A percentile compares a stretch with the other conserved stretches of the same genome.
These are phyloP conservation scores for Heterochromis multidens DNA, from an alignment of 2,113 vertebrate genomes.

Conservation along the genomic window DNA sequence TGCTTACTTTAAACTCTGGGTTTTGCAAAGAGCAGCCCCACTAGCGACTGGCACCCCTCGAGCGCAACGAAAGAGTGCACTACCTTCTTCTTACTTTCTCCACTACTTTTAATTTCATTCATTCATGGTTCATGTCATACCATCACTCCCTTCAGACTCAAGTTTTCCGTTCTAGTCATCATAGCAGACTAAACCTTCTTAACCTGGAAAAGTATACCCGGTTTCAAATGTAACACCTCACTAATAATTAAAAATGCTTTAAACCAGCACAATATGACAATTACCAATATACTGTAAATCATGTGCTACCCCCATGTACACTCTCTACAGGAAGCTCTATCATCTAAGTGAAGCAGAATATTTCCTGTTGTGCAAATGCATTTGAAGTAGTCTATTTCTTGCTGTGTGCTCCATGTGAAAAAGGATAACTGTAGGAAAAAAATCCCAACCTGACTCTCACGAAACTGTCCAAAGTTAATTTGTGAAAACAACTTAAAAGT, in stretches of 20 bases:
- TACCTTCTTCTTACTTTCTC: not conserved
- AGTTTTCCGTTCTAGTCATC: not conserved
- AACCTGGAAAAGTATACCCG: not conserved
- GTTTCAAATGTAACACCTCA: not conserved
- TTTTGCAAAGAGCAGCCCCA: not conserved
- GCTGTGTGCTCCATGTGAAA: not conserved
- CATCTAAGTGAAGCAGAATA: not conserved
- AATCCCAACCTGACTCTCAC: not conserved
- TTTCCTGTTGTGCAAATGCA: not conserved
- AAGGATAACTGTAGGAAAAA: not conserved
- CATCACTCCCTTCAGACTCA: not conserved
- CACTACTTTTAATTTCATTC: not conserved
- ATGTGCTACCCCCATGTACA: not conserved
- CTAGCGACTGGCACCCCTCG: not conserved
- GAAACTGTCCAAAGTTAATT: not conserved
- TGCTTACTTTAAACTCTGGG: not conserved
- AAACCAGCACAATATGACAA: not conserved
- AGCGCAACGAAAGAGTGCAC: not conserved
- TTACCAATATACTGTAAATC: not conserved
- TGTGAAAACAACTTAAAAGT: not conserved
- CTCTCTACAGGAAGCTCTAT: not conserved
- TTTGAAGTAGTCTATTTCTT: not conserved
- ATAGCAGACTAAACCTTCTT: not conserved
- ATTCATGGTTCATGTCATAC: not conserved
- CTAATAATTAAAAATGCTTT: not conserved